Conservation (phyloP, 1,140 invertebrate species). For the Drosophila ironensis region DNA sequence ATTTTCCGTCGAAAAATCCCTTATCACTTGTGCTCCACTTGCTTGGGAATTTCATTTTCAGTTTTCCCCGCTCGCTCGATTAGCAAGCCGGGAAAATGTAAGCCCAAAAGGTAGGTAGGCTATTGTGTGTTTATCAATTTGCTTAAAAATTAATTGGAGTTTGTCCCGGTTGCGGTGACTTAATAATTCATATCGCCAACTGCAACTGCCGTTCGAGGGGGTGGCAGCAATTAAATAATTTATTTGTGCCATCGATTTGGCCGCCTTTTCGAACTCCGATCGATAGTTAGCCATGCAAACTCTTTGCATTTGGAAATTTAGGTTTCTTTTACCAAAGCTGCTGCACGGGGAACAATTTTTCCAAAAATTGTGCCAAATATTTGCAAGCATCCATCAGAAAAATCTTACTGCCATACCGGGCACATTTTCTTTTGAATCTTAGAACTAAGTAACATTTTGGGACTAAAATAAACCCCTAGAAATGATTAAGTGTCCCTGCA, state of each 20-base stretch:
- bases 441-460: no score
- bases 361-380: background rate
- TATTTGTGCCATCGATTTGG: slow-evolving; percentile 71
- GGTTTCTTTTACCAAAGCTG: background rate
- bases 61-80: no score
- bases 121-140: background rate
- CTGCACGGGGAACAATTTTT: background rate
- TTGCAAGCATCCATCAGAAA: no score
- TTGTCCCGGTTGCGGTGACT: slow-evolving; percentile 16
- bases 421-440: no score
- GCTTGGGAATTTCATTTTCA: no score
- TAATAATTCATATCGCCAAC: slow-evolving; percentile 34
- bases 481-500: background rate
- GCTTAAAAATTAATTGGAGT: slow-evolving; percentile 40
- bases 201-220: background rate
- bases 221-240: slow-evolving; percentile 59
- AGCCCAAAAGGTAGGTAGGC: no score
- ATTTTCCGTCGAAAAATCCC: background rate
- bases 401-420: no score
- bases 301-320: background rate
- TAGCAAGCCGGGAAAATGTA: no score
- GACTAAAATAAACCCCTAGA: background rate
- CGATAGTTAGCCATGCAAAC: slow-evolving; percentile 52
- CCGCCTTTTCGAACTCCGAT: slow-evolving; percentile 47
- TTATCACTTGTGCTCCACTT: background rate